Evolutionary conservation across 1,140 invertebrate species (phyloP).

Genomic region (Drosophila equinoxialis): DNA sequence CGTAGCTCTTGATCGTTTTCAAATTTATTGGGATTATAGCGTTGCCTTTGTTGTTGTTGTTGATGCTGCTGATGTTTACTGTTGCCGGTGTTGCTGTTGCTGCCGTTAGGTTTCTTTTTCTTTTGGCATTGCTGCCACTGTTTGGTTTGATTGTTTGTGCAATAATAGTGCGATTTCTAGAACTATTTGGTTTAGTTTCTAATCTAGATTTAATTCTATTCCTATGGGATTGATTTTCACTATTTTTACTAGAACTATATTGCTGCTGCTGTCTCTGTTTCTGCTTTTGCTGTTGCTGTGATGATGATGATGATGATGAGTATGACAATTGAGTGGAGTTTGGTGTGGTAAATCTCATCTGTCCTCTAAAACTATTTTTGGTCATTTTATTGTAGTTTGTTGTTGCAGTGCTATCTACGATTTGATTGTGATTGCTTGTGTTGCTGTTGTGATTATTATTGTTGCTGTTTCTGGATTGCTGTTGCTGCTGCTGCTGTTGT

Average conservation of each 20-base stretch:
- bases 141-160: conserved; percentile 19
- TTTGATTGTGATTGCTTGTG: conserved; percentile 43
- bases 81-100: conserved; percentile 23
- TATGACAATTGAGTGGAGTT: conserved; percentile 69
- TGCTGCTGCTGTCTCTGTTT: conserved; percentile 42
- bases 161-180: conserved; percentile 44
- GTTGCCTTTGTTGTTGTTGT: conserved; percentile 45
- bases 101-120: conserved; percentile 11
- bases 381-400: conserved; percentile 76
- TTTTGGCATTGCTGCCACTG: conserved; percentile 35
- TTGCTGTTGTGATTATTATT: conserved; percentile 46
- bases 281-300: conserved; percentile 62
- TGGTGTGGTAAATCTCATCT: conserved; percentile 69
- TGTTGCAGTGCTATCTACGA: conserved; percentile 61
- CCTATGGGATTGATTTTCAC: conserved; percentile 65
- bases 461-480: conserved; percentile 37
- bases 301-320: conserved; percentile 75
- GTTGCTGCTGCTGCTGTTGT: conserved; percentile 44
- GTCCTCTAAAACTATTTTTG: conserved; percentile 83
- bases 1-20: conserved; percentile 76
- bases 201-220: conserved; percentile 60
- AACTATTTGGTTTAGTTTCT: conserved; percentile 49
- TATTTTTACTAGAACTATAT: conserved; percentile 72
- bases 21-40: conserved; percentile 67
- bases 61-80: conserved; percentile 40